Evolutionary conservation across 1,140 invertebrate genomes (phyloP), one percentile per base, ranked within the genome.

Genomic region (Caenorhabditis brenneri): DNA sequence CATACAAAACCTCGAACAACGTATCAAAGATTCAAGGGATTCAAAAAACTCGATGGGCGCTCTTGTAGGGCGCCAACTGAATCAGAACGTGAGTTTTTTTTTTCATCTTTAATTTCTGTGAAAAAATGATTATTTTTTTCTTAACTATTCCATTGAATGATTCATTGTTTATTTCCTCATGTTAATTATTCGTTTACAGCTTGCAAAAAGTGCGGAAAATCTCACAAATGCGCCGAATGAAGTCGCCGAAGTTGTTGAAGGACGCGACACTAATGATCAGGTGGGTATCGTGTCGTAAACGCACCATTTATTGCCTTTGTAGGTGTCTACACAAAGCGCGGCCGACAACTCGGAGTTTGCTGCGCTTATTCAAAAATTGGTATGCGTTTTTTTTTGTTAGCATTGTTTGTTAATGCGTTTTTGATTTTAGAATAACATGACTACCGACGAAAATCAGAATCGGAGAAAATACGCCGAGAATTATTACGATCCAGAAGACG

Each of bases 131-230:
- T 19, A 51, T 51, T 58, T 16, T 1, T 36, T 33, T 36, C 58
- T 31, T 19, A 36, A 0, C 15, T 1, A 51, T n/a, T 16, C 19
- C 19, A 19, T 51, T n/a, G 2, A 51, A 51, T 51, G 48, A 19
- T 42, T 42, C 39, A 6, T 19, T 51, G 49, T 19, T 19, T n/a
- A 51, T 51, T n/a, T 3, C 19, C 15, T 51, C n/a, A n/a, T n/a
- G n/a, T n/a, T n/a, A n/a, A n/a, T n/a, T n/a, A n/a, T n/a, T n/a
- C n/a, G 33, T 60, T 42, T 74, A 6, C 65, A 74, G 65, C 65
- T 27, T 74, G 65, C 65, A 42, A 74, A 39, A 74, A 74, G n/a
- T 74, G 65, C 65, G 65, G 65, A 74, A 74, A 74, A 42, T 74
- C 65, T 74, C 65, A 74, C 65, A 74, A 74, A 42, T 74, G 65